Evolutionary conservation across 1,140 invertebrate species (phyloP), one percentile per base, ranked within the genome.

Genomic region (Zeugodacus cucurbitae): DNA sequence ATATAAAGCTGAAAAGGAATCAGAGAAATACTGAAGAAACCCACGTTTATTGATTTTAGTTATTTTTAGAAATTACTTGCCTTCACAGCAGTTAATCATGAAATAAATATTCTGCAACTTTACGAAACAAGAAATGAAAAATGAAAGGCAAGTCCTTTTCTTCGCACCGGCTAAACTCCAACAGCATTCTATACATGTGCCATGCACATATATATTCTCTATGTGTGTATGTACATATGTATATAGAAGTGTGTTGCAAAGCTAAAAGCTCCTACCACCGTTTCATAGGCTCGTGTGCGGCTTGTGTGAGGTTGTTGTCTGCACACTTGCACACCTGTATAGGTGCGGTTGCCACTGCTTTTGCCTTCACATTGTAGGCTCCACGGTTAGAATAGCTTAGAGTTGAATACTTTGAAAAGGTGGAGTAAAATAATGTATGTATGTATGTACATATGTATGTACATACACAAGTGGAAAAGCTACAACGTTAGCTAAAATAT

Each of bases 41-140:
- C 91, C 91, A 92, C 91, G 90, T 91, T 93, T 93, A 93, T 93
- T 90, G 92, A 93, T 93, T 93, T 93, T 93, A 88, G 90, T 92
- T 93, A 93, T 93, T 93, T 93, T 91, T 93, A 93, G 92, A 89
- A 88, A 91, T 89, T 87, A 87, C 87, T 86, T 88, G 78, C 88
- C 88, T 89, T 87, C 87, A 87, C 32, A 87, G 87, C 87, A 67
- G 54, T 87, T 87, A 48, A 59, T 59, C 70, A 78, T 74, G 64
- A 82, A 88, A 88, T 88, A 88, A 88, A 88, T 88, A 58, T 88
- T 88, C 70, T 59, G 67, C 70, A 88, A 78, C 67, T 88, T 87
- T 87, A 87, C 41, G 62, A 87, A 88, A 54, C 74, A 48, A 44
- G 11, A 82, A 82, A 82, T n/a, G n/a, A 48, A 29, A n/a, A 82